These are phyloP conservation scores for Panopea generosa DNA, from an alignment of 2,888 invertebrate genomes.

Conservation along the genomic window DNA sequence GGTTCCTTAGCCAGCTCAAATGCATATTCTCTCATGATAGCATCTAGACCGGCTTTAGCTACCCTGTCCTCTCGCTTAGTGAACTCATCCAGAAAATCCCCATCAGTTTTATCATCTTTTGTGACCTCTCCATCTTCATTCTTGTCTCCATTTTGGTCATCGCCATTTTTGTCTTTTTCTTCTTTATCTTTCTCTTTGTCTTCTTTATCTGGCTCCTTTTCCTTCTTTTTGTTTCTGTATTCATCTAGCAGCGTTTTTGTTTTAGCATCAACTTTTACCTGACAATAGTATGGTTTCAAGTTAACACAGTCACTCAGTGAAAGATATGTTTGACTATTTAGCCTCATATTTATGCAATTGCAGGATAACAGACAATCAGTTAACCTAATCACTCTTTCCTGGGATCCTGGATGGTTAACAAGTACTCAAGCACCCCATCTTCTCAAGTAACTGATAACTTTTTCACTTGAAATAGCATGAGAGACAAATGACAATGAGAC, in stretches of 20 bases:
- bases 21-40: slow-evolving; percentile 93
- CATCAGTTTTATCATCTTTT: slow-evolving; percentile 65
- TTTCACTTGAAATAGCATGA: no score
- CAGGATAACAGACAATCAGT: no score
- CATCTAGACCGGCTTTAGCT: slow-evolving; percentile 91
- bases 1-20: slow-evolving; percentile 81
- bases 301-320: no score
- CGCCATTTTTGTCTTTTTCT: slow-evolving; percentile 73
- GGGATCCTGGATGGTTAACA: no score
- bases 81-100: slow-evolving; percentile 87
- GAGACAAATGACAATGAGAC: no score
- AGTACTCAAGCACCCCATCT: no score
- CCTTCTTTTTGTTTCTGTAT: slow-evolving; percentile 89
- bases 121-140: slow-evolving; percentile 65
- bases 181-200: slow-evolving; percentile 66
- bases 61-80: slow-evolving; percentile 88
- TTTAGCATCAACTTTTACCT: slow-evolving; percentile 96
- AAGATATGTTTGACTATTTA: no score
- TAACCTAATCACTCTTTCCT: no score
- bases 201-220: slow-evolving; percentile 60
- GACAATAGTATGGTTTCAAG: no score
- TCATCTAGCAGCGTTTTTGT: slow-evolving; percentile 97
- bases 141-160: slow-evolving; percentile 73
- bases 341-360: no score
- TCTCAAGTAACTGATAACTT: no score